Percentiles rank a stretch among this genome's conserved stretches.
phyloP scores from a whole-genome alignment of 2,113 vertebrate genomes.

The Dicerorhinus sumatrensis region DNA sequence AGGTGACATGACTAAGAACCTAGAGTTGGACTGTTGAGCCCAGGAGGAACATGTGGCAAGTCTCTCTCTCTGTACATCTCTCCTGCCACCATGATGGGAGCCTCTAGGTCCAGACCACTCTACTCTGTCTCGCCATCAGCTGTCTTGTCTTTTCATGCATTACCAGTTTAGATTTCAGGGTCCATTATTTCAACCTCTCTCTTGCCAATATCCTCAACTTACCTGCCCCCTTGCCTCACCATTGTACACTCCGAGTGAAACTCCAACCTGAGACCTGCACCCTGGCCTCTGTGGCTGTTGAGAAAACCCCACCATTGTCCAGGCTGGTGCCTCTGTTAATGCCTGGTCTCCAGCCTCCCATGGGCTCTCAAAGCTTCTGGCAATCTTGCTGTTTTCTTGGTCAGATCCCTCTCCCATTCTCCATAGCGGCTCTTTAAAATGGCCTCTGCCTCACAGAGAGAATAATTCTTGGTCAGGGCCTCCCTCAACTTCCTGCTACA shows the following conservation, averaged over 20 bases:
- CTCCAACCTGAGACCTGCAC: not conserved
- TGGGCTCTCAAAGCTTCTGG: not conserved
- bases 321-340: not conserved
- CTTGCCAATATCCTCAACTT: not conserved
- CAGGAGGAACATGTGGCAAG: not conserved
- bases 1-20: not conserved
- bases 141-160: not conserved
- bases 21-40: not conserved
- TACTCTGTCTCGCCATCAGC: not conserved
- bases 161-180: not conserved
- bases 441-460: not conserved
- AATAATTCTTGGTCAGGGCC: not conserved
- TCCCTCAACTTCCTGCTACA: not conserved
- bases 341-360: not conserved
- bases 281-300: not conserved
- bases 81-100: not conserved
- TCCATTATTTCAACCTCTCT: not conserved
- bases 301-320: fast-evolving
- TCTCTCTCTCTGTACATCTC: not conserved
- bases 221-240: not conserved
- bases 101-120: not conserved
- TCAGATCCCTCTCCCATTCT: not conserved
- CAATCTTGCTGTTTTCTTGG: not conserved
- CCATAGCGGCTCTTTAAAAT: not conserved
- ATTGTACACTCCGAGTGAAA: not conserved